Base-by-base conservation (phyloP, 1,140 invertebrate species). In the Episyrphus balteatus region DNA sequence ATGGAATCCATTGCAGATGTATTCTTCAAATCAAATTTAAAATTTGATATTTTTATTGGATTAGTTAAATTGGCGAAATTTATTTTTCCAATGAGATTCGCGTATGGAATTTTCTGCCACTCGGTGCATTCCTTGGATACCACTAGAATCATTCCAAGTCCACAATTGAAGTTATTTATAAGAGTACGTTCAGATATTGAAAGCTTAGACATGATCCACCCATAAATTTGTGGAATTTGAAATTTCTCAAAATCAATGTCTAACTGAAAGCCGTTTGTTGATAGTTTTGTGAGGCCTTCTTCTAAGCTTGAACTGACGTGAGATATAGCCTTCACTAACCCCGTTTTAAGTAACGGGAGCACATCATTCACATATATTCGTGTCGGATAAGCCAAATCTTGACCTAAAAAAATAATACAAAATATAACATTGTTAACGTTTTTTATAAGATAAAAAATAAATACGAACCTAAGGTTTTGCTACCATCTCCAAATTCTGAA, bases 241-340 rank as follows among this genome's bases (percentile, higher is more conserved):
- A 90, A 92, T 37, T 75, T 79, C 0, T 59, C 68, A 19, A 86
- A 88, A 63, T 93, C 81, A 30, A 94, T 58, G 42, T 71, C 68
- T 5, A 83, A 86, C 33, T 73, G 76, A 8, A 83, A 68, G 2
- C 70, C 61, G 1, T 73, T 54, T 0, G 86, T 83, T 50, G 93
- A 66, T 38, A 92, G 74, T 51, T 93, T 73, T 0, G 84, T 86
- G 49, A 97, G 83, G 69, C 98, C 98, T 71, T 94, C 90, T 1
- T 81, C 68, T 11, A 98, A 69, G 13, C 95, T 95, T 12, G 93
- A 93, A 6, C 91, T 97, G 42, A 99, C 95, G 57, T 99, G 94
- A 0, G 89, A 89, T 53, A 94, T 79, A 2, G 81, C 89, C 69
- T 95, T 95, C 0, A 98, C 73, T 30, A 80, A 71, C 12, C 81